Base-by-base conservation (phyloP, 1,140 invertebrate species). In the Ips nitidus region DNA sequence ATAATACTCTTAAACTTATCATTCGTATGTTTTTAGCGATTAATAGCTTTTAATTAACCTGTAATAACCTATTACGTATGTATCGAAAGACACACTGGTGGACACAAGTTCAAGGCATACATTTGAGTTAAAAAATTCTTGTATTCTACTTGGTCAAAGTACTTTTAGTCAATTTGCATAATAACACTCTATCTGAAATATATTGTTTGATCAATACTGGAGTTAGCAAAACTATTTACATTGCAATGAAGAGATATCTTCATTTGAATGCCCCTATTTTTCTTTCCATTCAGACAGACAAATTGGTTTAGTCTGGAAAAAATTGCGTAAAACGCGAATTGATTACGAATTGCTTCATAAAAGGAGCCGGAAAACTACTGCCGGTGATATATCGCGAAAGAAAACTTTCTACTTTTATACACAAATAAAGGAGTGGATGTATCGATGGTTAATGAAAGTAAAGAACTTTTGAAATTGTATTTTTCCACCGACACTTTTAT, bases 21-120 rank as follows among this genome's bases (percentile, higher is more conserved):
- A 22, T 22, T 22, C 22, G 22, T 22, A 22, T 22, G 22, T 22
- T 22, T 22, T 22, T 22, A 22, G 45, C 22, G 45, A 22, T 50
- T 8, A 50, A 50, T 50, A 50, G 22, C 45, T 50, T 50, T 50
- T 50, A 50, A 50, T 50, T 50, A 22, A 62, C 66, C 57, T 70
- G 61, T 70, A 64, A 57, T 63, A 70, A 64, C 61, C 3, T 64
- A 22, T 69, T 80, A 80, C 78, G 79, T 78, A 78, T 74, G 79
- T 79, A 79, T 79, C 73, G 52, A 70, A 69, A 69, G 61, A 73
- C 71, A 73, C 73, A 75, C 72, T 85, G 84, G 82, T 82, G 80
- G 81, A 86, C 85, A 85, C 84, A 85, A 86, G 84, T 84, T 85
- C 72, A 76, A 22, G 22, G 78, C 77, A 77, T 70, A 71, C 73